Conservation (phyloP, 2,888 invertebrate species). For the Alitta virens region DNA sequence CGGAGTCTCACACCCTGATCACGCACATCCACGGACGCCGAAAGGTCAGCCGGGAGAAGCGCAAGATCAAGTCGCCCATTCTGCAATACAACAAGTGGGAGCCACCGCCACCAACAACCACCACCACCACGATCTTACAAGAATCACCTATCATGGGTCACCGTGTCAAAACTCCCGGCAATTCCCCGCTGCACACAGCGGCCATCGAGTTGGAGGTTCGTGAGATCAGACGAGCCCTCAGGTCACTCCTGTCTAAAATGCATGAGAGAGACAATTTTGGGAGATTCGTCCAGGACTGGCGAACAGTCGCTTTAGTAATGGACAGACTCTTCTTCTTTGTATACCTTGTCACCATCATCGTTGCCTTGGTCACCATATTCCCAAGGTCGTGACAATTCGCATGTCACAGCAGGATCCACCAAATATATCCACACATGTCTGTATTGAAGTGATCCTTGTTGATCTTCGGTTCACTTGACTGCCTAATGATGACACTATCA, state of each 20-base stretch:
- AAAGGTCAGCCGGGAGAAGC: constrained; percentile 17
- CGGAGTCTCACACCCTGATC: constrained; percentile 3
- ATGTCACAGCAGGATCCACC: too few relatives aligned
- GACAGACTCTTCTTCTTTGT: constrained; percentile 53
- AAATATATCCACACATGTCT: too few relatives aligned
- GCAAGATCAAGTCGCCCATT: constrained; percentile 27
- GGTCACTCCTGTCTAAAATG: constrained; percentile 39
- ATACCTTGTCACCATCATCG: constrained; percentile 47
- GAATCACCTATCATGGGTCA: constrained; percentile 16
- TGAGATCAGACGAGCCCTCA: constrained; percentile 43
- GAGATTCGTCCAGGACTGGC: constrained; percentile 49
- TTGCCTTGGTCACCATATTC: constrained; percentile 50
- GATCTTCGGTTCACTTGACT: too few relatives aligned
- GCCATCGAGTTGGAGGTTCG: constrained; percentile 44
- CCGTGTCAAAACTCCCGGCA: constrained; percentile 14
- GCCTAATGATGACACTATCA: too few relatives aligned
- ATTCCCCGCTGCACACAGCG: constrained; percentile 12
- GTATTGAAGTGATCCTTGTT: too few relatives aligned
- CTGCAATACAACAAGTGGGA: constrained; percentile 31
- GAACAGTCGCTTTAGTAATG: constrained; percentile 50
- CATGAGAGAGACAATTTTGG: constrained; percentile 43
- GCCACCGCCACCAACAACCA: not conserved
- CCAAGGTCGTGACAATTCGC: constrained; percentile 17
- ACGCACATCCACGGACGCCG: constrained; percentile 2
- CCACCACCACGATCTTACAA: constrained; percentile 2